phyloP scores from a whole-genome alignment of 2,888 invertebrate species.

The Folsomia manolachei region DNA sequence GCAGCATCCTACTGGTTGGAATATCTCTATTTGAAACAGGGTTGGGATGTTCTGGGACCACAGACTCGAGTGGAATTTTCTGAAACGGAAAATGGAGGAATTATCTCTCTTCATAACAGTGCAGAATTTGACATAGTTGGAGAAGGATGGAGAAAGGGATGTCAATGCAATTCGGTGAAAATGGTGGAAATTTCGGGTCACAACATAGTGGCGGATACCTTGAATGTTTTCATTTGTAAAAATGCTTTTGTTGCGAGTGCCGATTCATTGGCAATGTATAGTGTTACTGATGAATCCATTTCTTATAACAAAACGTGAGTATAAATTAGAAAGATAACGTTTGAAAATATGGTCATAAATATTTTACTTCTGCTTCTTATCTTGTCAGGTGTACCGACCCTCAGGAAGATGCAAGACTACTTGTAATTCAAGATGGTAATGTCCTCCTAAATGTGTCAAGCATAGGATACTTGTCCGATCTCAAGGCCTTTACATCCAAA shows the following conservation, averaged over 20 bases:
- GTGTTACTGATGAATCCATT: conserved; percentile 30
- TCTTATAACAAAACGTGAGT: conserved; percentile 43
- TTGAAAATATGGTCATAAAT: background rate
- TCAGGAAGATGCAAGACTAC: background rate
- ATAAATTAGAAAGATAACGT: too few species aligned
- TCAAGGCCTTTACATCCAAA: conserved; percentile 32
- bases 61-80: conserved; percentile 23
- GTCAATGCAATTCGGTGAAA: conserved; percentile 31
- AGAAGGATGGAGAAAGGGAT: conserved; percentile 27
- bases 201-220: background rate
- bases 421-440: background rate
- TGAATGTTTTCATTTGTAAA: conserved; percentile 21
- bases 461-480: conserved; percentile 41
- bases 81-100: conserved; percentile 13
- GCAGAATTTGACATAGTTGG: background rate
- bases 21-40: conserved; percentile 28
- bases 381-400: background rate
- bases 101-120: conserved; percentile 22
- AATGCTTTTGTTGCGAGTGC: conserved; percentile 31
- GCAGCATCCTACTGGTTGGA: conserved; percentile 39
- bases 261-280: conserved; percentile 20
- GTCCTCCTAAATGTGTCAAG: conserved; percentile 1
- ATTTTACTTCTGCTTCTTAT: background rate
- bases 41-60: conserved; percentile 11
- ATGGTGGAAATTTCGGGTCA: conserved; percentile 22